phyloP scores from a whole-genome alignment of 2,888 invertebrate species.

The Sycophila texana region DNA sequence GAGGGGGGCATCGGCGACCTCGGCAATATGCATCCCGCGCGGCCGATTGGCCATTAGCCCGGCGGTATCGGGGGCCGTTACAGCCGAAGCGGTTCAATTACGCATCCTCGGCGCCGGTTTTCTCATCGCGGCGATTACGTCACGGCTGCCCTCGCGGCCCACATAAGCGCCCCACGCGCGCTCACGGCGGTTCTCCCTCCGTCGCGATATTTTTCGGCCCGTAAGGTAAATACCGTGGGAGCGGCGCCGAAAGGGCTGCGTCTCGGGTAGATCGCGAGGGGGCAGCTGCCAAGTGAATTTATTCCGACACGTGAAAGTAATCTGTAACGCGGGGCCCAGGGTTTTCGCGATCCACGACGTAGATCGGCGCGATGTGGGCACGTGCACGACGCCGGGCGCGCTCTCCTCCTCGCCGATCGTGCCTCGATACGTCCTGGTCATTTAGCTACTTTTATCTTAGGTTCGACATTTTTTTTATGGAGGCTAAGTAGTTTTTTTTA shows the following conservation, averaged over 20 bases:
- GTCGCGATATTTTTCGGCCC: not conserved
- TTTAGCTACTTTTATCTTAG: constrained; percentile 58
- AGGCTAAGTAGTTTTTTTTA: not conserved
- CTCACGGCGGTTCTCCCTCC: too few species aligned
- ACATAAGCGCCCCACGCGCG: not conserved
- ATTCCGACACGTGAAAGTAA: constrained; percentile 71
- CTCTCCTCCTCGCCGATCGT: constrained; percentile 60
- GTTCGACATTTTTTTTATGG: not conserved
- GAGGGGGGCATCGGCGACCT: too few species aligned
- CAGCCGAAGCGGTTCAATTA: constrained; percentile 38
- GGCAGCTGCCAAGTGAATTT: constrained; percentile 67
- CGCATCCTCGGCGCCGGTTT: constrained; percentile 22
- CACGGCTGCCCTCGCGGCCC: not conserved
- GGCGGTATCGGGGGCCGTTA: constrained; percentile 13
- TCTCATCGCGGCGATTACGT: constrained; percentile 35
- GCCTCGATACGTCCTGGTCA: constrained; percentile 70
- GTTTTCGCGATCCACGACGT: constrained; percentile 46
- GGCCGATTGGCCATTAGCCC: constrained; percentile 2
- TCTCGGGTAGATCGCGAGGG: constrained; percentile 47
- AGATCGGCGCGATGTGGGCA: constrained; percentile 35
- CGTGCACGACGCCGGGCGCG: too few species aligned
- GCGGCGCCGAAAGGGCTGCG: constrained; percentile 51
- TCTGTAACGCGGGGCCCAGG: constrained; percentile 57
- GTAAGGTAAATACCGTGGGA: constrained; percentile 70
- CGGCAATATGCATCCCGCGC: not conserved